Base-by-base conservation (phyloP, 2,113 vertebrate genomes). In the Hypanus sabinus region DNA sequence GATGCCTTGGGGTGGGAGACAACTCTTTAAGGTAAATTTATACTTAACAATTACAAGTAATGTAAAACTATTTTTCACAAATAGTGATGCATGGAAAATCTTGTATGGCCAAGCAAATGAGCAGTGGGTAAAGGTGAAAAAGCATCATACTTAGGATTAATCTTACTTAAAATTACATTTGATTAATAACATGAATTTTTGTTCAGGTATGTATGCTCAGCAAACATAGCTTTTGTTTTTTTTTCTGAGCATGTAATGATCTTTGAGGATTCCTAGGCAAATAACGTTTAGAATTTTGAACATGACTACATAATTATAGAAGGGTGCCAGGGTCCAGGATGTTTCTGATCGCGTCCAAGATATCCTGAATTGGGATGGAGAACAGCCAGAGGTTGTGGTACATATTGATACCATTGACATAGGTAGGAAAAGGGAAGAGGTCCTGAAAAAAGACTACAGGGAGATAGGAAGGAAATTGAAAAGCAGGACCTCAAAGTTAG, bases 1-100 rank as follows among this genome's bases (percentile, higher is more conserved):
- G 99, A 46, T 99, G 99, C 94, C 97, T 96, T 71, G 99, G 98
- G 73, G 99, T 99, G 70, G 99, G 99, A 94, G 99, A 99, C 97
- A 98, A 98, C 24, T 99, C 99, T 0, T 96, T 99, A 95, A 98
- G 98, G 99, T 99, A 96, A 95, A 1, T 38, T 5, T 33, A 0
- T 62, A 60, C 12, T 20, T 90, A 83, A 24, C 80, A 33, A 55
- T 93, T 75, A 30, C 9, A 12, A 14, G 68, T 14, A 60, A n/a
- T 33, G 7, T 65, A 65, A 16, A 16, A 5, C 60, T 33, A n/a
- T 90, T 0, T 62, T 90, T 90, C 10, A 30, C 30, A 33, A 90
- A 65, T 33, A 27, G 83, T 62, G 27, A n/a, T n/a, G 22, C 27
- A 27, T 8, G 55, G 11, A 14, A 87, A 5, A 2, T 62, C n/a